Evolutionary conservation across 2,888 invertebrate genomes (phyloP).

Genomic region (Drosophila merina): DNA sequence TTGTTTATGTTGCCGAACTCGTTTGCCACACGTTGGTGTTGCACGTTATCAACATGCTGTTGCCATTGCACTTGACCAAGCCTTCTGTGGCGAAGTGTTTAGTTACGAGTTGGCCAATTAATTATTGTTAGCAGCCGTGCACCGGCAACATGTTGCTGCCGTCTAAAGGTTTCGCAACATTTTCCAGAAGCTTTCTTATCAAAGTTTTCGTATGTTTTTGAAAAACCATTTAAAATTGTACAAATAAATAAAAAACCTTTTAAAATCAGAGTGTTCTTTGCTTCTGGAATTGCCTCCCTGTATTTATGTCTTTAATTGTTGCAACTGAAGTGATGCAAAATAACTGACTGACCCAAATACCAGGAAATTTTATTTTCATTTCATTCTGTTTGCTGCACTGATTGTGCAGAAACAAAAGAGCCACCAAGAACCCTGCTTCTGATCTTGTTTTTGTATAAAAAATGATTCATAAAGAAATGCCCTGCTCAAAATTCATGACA

Average conservation of each 20-base stretch:
- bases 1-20: constrained; percentile 76
- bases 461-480: constrained; percentile 20
- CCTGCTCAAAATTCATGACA: constrained; percentile 55
- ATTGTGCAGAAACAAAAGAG: constrained; percentile 35
- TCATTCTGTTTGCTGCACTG: constrained; percentile 33
- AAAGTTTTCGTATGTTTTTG: neutral
- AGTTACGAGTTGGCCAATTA: constrained; percentile 42
- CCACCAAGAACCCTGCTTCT: constrained; percentile 5
- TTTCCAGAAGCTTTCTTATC: constrained; percentile 67
- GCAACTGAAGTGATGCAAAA: constrained; percentile 45
- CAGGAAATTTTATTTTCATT: constrained; percentile 50
- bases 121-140: constrained; percentile 15
- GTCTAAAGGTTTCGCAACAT: constrained; percentile 9
- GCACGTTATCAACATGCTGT: constrained; percentile 43
- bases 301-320: constrained; percentile 66
- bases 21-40: constrained; percentile 55
- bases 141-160: constrained; percentile 48
- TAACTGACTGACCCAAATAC: constrained; percentile 68
- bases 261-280: neutral
- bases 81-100: constrained; percentile 52
- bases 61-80: constrained; percentile 40
- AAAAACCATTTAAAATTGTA: neutral
- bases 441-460: constrained; percentile 14
- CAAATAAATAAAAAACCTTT: neutral
- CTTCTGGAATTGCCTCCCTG: constrained; percentile 1